These are phyloP conservation scores for Aplodontia rufa DNA, from an alignment of 2,113 vertebrate genomes.

Conservation along the genomic window DNA sequence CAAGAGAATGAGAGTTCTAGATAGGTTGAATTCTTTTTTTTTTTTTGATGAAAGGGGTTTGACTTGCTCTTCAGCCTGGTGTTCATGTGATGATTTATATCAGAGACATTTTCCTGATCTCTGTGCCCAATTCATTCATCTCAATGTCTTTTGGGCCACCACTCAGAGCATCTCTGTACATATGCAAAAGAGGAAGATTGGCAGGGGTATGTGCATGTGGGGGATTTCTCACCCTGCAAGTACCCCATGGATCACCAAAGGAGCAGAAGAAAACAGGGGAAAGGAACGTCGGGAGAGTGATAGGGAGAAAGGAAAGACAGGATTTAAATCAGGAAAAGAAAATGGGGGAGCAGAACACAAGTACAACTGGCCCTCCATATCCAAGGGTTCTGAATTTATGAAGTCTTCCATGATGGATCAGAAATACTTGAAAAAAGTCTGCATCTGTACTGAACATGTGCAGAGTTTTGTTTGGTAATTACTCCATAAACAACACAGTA, in stretches of 20 bases:
- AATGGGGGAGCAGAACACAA: not conserved
- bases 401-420: not conserved
- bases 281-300: not conserved
- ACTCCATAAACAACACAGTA: not conserved
- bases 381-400: not conserved
- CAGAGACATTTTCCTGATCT: not conserved
- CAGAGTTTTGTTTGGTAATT: not conserved
- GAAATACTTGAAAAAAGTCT: not conserved
- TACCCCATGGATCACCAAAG: not conserved
- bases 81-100: not conserved
- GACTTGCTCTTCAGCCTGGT: not conserved
- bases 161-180: not conserved
- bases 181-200: not conserved
- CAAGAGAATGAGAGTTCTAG: not conserved
- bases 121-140: not conserved
- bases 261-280: not conserved
- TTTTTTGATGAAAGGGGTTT: constrained; percentile 20
- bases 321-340: not conserved
- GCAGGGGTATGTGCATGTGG: not conserved
- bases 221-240: not conserved
- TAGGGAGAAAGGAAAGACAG: not conserved
- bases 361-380: not conserved
- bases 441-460: not conserved
- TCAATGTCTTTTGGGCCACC: not conserved
- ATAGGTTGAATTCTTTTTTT: not conserved